These are phyloP conservation scores for Diacarnus erythraeanus DNA, from an alignment of 37 sponge, comb jelly and placozoan species.

Conservation along the genomic window DNA sequence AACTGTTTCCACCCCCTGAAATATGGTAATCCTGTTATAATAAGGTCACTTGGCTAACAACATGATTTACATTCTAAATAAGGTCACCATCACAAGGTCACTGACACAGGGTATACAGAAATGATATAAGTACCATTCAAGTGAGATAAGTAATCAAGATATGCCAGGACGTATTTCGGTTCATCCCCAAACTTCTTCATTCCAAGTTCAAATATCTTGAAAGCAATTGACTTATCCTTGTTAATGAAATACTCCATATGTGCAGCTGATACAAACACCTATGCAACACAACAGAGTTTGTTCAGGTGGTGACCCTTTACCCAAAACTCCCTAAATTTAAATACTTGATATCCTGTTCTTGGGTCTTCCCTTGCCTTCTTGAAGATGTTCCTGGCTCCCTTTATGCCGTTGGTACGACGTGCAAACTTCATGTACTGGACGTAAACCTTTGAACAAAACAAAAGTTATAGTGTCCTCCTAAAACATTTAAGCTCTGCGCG, in stretches of 20 bases:
- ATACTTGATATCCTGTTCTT: conserved; percentile 70
- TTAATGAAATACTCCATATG: conserved; percentile 94
- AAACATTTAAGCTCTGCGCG: no score
- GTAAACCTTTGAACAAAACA: conserved; percentile 61
- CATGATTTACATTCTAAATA: no score
- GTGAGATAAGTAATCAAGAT: conserved; percentile 84
- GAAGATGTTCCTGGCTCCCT: conserved; percentile 84
- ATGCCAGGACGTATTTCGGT: conserved; percentile 73
- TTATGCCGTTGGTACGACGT: conserved; percentile 79
- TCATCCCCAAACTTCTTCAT: conserved; percentile 85
- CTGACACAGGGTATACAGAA: not conserved
- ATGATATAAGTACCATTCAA: conserved; percentile 70
- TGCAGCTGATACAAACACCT: conserved; percentile 95
- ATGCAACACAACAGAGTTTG: not conserved
- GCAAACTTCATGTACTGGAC: conserved; percentile 96
- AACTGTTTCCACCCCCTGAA: no score
- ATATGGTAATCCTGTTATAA: not conserved
- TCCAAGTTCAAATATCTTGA: conserved; percentile 96
- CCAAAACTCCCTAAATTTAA: not conserved
- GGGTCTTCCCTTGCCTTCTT: conserved; percentile 89
- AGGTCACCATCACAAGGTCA: not conserved
- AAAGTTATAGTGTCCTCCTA: not conserved
- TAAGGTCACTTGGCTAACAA: not conserved
- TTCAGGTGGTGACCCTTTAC: conserved; percentile 4
- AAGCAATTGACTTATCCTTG: conserved; percentile 85